Conservation (phyloP, 2,797 vertebrate species). For the Chaetodon trifasciatus region DNA sequence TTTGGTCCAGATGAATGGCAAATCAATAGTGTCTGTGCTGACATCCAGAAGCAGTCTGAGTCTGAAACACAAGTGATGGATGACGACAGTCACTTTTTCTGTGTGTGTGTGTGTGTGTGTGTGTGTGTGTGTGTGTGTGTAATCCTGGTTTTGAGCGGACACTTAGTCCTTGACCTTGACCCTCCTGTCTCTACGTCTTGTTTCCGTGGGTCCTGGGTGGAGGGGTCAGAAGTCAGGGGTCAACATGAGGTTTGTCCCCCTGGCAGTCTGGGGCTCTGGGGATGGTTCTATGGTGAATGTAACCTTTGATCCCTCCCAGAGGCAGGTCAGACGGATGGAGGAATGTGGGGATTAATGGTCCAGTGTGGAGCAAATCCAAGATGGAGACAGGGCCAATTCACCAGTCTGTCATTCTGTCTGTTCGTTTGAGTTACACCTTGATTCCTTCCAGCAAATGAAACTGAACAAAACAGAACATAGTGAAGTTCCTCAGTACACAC, state of each 20-base stretch:
- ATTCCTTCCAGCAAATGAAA: not conserved
- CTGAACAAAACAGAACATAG: not conserved
- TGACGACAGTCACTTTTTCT: slow-evolving; percentile 33
- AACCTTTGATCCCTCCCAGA: slow-evolving; percentile 34
- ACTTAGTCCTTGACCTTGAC: slow-evolving; percentile 59
- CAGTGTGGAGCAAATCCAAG: not conserved
- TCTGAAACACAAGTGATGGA: slow-evolving; percentile 76
- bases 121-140: slow-evolving; percentile 30
- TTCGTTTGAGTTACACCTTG: not conserved
- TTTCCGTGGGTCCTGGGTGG: slow-evolving; percentile 16
- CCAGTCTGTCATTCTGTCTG: slow-evolving; percentile 14
- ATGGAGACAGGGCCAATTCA: slow-evolving; percentile 1
- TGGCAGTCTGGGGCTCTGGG: slow-evolving; percentile 33
- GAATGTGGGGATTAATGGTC: slow-evolving; percentile 46
- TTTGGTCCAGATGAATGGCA: slow-evolving; percentile 71
- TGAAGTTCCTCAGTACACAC: not conserved
- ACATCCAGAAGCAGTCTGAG: slow-evolving; percentile 62
- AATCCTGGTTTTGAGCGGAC: slow-evolving; percentile 33
- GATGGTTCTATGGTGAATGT: slow-evolving; percentile 8
- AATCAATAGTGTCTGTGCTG: slow-evolving; percentile 80
- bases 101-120: slow-evolving; percentile 23
- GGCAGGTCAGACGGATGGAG: slow-evolving; percentile 21
- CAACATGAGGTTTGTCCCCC: slow-evolving; percentile 25
- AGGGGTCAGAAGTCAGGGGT: slow-evolving; percentile 46
- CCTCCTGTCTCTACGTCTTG: slow-evolving; percentile 17